Percentiles rank a stretch among this genome's conserved stretches.
phyloP scores from a whole-genome alignment of 2,113 vertebrate species.

The Ceuthmochares aereus region DNA sequence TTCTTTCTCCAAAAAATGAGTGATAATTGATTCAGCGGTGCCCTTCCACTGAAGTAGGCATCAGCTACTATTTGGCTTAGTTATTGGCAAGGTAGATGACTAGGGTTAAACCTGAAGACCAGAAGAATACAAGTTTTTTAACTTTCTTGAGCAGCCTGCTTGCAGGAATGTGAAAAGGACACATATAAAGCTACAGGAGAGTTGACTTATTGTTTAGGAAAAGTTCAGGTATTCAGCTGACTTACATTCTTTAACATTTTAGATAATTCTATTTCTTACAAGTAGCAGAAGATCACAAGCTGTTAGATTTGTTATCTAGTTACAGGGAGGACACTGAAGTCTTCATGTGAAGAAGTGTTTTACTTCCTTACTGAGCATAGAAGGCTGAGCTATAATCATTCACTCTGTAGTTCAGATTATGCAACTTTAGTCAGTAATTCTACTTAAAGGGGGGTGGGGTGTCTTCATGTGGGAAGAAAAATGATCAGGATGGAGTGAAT shows the following conservation, averaged over 20 bases:
- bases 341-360: not conserved
- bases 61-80: not conserved
- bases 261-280: not conserved
- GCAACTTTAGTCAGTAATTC: not conserved
- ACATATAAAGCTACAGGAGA: accelerated
- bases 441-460: not conserved
- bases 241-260: not conserved
- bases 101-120: not conserved
- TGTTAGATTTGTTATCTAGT: not conserved
- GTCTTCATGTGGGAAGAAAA: not conserved
- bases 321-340: not conserved
- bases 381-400: not conserved
- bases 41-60: not conserved
- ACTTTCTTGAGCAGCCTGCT: not conserved
- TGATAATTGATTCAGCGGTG: not conserved
- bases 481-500: not conserved
- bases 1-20: not conserved
- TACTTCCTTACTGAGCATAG: not conserved
- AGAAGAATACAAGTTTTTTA: not conserved
- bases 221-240: not conserved
- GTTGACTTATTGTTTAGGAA: not conserved
- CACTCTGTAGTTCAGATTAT: not conserved
- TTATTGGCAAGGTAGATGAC: not conserved
- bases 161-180: not conserved
- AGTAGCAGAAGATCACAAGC: not conserved